Conservation (phyloP, 2,888 invertebrate species). For the Agrilus mali region DNA sequence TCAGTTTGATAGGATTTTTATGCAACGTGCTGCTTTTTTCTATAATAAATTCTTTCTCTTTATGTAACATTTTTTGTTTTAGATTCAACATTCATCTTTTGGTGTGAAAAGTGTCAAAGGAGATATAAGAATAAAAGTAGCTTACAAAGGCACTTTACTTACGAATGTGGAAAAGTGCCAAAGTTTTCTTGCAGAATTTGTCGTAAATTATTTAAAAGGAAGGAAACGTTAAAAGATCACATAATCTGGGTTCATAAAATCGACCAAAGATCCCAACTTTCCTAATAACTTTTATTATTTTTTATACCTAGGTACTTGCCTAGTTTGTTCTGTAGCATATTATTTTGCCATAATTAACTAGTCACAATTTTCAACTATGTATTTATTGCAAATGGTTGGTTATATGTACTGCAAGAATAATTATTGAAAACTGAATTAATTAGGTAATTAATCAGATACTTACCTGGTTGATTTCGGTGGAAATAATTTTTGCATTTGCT, state of each 20-base stretch:
- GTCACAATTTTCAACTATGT: too few relatives aligned
- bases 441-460: too few relatives aligned
- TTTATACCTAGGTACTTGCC: not conserved
- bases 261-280: not conserved
- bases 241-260: slow-evolving; percentile 3
- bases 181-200: slow-evolving; percentile 5
- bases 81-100: slow-evolving; percentile 19
- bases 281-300: not conserved
- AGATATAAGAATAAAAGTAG: slow-evolving; percentile 40
- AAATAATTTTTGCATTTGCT: too few relatives aligned
- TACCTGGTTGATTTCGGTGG: too few relatives aligned
- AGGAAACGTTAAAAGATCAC: slow-evolving; percentile 2
- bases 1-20: slow-evolving; percentile 3
- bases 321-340: too few relatives aligned
- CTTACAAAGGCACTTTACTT: slow-evolving; percentile 3
- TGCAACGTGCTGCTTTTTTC: not conserved
- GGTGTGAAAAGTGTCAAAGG: slow-evolving; percentile 40
- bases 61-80: too few relatives aligned
- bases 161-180: slow-evolving; percentile 8
- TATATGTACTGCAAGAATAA: too few relatives aligned
- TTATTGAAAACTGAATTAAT: too few relatives aligned
- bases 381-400: too few relatives aligned
- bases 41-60: slow-evolving; percentile 4
- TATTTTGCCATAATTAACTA: too few relatives aligned
- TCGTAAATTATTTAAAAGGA: slow-evolving; percentile 5